Evolutionary conservation across 2,113 vertebrate genomes (phyloP).

Genomic region (Cyanoderma ruficeps): DNA sequence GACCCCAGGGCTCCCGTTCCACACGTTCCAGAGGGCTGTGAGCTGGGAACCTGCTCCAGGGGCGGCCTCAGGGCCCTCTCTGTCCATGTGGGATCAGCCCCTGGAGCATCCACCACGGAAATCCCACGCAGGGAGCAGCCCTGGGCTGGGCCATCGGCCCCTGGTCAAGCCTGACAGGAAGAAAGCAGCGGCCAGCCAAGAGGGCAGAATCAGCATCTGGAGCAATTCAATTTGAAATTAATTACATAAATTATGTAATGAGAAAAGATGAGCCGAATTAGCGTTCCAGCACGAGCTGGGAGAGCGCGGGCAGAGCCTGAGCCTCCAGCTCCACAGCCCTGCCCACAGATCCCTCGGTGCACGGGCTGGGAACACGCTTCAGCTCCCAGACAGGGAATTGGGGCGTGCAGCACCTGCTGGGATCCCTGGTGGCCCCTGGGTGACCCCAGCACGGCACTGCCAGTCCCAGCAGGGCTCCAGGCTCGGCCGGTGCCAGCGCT

Average conservation of each 20-base stretch:
- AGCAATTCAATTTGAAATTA: constrained; percentile 11
- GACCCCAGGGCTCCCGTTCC: not conserved
- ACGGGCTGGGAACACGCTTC: not conserved
- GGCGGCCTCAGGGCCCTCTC: not conserved
- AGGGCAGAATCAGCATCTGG: constrained; percentile 15
- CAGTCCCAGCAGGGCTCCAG: not conserved
- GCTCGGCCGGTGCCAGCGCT: not conserved
- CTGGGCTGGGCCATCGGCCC: rapidly evolving
- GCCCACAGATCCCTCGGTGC: not conserved
- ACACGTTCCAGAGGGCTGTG: rapidly evolving
- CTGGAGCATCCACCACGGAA: not conserved
- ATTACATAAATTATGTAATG: constrained; percentile 21
- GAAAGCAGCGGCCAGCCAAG: not conserved
- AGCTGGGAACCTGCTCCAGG: not conserved
- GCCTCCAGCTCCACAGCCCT: not conserved
- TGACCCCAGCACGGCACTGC: not conserved
- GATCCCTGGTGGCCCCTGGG: not conserved
- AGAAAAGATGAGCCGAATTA: constrained; percentile 14
- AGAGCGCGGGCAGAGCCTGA: not conserved
- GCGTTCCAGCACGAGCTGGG: not conserved
- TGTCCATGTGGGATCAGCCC: not conserved
- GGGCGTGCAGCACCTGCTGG: not conserved
- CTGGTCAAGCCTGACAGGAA: not conserved
- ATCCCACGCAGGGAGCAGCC: not conserved
- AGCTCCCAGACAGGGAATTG: not conserved